Evolutionary conservation across 2,888 invertebrate species (phyloP).

Genomic region (Nomada flava): DNA sequence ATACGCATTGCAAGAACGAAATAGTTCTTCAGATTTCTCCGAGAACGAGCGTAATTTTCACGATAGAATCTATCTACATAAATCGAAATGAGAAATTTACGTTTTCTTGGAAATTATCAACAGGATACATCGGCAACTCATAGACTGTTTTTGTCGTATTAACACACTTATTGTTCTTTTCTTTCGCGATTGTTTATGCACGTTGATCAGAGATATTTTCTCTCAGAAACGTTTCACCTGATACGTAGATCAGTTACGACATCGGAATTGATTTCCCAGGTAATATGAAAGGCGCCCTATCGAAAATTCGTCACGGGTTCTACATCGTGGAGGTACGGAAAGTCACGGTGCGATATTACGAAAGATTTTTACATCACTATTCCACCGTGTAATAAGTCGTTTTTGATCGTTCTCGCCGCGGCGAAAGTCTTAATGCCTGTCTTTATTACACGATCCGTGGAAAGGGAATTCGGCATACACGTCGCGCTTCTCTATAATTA

Average conservation of each 20-base stretch:
- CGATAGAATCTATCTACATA: too few relatives aligned
- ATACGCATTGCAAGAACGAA: neutral
- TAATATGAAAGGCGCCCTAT: neutral
- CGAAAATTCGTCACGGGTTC: slow-evolving; percentile 10
- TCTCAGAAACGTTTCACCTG: neutral
- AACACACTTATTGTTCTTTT: neutral
- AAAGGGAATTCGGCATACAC: slow-evolving; percentile 18
- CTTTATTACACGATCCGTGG: slow-evolving; percentile 8
- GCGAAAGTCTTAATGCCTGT: slow-evolving; percentile 43
- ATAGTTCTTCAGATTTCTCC: too few relatives aligned
- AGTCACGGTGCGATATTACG: slow-evolving; percentile 33
- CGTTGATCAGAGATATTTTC: neutral
- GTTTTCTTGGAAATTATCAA: too few relatives aligned
- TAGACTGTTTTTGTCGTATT: neutral
- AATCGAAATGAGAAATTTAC: too few relatives aligned
- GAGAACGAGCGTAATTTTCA: too few relatives aligned
- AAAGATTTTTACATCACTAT: slow-evolving; percentile 57
- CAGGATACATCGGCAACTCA: too few relatives aligned
- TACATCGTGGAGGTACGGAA: slow-evolving; percentile 2
- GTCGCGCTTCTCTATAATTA: neutral
- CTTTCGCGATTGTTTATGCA: neutral
- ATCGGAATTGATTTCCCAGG: slow-evolving; percentile 30
- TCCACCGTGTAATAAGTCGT: slow-evolving; percentile 34
- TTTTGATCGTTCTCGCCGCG: slow-evolving; percentile 35
- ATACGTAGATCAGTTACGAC: slow-evolving; percentile 7